Percentiles rank a stretch among this genome's conserved stretches.
phyloP scores from a whole-genome alignment of 1,140 invertebrate species.

The Plodia interpunctella region DNA sequence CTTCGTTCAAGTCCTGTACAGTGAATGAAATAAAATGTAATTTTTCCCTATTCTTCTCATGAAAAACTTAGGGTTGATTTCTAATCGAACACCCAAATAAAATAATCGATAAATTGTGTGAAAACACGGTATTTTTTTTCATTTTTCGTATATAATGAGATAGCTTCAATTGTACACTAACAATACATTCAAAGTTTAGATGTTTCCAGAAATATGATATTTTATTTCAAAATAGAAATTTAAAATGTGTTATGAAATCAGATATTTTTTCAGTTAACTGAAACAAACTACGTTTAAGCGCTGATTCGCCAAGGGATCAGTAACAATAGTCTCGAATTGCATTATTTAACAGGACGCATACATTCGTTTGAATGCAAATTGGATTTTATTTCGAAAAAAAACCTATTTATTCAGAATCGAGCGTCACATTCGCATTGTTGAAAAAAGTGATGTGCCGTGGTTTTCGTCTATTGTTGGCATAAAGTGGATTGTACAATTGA shows the following conservation, averaged over 20 bases:
- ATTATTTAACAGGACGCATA: slow-evolving; percentile 6
- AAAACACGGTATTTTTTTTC: no score
- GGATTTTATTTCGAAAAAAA: slow-evolving; percentile 2
- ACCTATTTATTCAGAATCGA: slow-evolving; percentile 1
- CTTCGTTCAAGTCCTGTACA: no score
- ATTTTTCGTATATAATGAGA: no score
- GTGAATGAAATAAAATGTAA: no score
- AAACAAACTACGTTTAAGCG: neutral
- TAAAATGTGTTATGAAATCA: neutral
- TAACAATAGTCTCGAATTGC: slow-evolving; percentile 2
- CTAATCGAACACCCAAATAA: no score
- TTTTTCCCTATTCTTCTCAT: no score
- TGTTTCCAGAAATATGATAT: no score
- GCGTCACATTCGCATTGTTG: slow-evolving; percentile 1
- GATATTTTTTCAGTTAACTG: neutral
- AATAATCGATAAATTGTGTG: no score
- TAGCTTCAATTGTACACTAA: no score
- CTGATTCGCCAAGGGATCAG: slow-evolving; percentile 4
- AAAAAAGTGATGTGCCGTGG: neutral
- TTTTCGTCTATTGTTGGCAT: neutral
- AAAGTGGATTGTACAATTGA: neutral
- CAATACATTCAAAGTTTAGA: no score
- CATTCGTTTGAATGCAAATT: slow-evolving; percentile 2
- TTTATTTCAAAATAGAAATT: no score
- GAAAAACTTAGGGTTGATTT: no score